Evolutionary conservation across 2,888 invertebrate species (phyloP), one percentile per base, ranked within the genome.

Genomic region (Baronia brevicornis): DNA sequence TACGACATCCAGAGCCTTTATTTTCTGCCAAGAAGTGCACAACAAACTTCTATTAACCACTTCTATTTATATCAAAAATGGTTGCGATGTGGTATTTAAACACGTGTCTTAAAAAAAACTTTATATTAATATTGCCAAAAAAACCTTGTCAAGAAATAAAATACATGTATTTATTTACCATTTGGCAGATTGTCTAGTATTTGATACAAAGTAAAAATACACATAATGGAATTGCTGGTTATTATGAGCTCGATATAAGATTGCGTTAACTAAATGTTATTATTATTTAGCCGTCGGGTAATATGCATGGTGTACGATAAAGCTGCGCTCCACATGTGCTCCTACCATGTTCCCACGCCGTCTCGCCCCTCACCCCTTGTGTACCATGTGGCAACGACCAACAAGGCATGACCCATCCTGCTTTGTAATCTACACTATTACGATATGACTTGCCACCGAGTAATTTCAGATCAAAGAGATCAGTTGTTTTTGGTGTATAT

Each of bases 321-420:
- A 80, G 78, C 80, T 84, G 82, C 64, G 62, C 56, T 67, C 74
- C 82, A 80, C 58, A 80, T 80, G 82, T 78, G 78, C 65, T 65
- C 49, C 41, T 48, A 60, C 59, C 57, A 38, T 49, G 72, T 80
- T 80, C 82, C 78, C 80, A 79, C 71, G 69, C 46, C 60, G 50
- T 47, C 56, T 42, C 46, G 54, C 51, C 54, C 59, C 58, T 50
- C 54, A 43, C 51, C 39, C 42, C 60, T 51, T 56, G 54, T 26
- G 13, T 60, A 61, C 65, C 77, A 79, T 79, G 71, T 80, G 82
- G 64, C 54, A 37, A 20, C 55, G 43, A 56, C 79, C 79, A 74
- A 37, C 54, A 33, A 63, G 52, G 42, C 25, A 26, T 47, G 74
- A 66, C 38, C 67, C 56, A 53, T 63, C 47, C 35, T 45, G 48